Conservation (phyloP, 2,888 invertebrate genomes). For the Thalpophila matura region DNA sequence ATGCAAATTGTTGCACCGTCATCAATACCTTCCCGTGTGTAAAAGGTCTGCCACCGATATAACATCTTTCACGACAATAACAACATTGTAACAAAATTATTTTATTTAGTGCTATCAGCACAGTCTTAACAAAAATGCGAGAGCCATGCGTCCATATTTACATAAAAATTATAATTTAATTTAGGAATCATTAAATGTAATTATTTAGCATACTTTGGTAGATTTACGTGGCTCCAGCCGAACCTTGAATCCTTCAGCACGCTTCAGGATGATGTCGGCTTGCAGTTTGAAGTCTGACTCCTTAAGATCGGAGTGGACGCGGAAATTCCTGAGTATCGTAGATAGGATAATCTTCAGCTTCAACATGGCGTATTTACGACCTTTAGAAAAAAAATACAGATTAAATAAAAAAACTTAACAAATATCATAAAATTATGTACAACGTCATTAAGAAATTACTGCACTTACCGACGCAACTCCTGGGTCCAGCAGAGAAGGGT, state of each 20-base stretch:
- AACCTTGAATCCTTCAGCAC: conserved; percentile 94
- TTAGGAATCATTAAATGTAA: conserved; percentile 47
- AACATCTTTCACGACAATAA: conserved; percentile 68
- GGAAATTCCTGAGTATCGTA: conserved; percentile 94
- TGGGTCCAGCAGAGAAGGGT: conserved; percentile 96
- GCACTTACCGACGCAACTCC: conserved; percentile 94
- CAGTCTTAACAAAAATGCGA: conserved; percentile 62
- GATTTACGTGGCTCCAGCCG: conserved; percentile 92
- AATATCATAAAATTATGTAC: not conserved
- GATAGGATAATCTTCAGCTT: conserved; percentile 95
- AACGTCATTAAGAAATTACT: not conserved
- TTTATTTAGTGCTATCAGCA: conserved; percentile 80
- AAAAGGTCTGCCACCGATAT: conserved; percentile 79
- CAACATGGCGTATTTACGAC: conserved; percentile 95
- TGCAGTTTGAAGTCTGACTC: conserved; percentile 93
- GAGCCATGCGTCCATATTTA: conserved; percentile 53
- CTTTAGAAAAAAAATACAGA: conserved; percentile 82
- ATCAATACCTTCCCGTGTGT: conserved; percentile 64
- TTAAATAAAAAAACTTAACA: conserved; percentile 5
- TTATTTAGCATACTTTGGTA: conserved; percentile 77
- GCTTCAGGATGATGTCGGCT: conserved; percentile 94
- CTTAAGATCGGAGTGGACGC: conserved; percentile 92
- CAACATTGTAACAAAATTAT: conserved; percentile 71
- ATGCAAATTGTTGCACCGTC: conserved; percentile 62
- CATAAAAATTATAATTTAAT: conserved; percentile 41